Conservation (phyloP, 2,113 vertebrate species). For the Rhabdomys dilectus region DNA sequence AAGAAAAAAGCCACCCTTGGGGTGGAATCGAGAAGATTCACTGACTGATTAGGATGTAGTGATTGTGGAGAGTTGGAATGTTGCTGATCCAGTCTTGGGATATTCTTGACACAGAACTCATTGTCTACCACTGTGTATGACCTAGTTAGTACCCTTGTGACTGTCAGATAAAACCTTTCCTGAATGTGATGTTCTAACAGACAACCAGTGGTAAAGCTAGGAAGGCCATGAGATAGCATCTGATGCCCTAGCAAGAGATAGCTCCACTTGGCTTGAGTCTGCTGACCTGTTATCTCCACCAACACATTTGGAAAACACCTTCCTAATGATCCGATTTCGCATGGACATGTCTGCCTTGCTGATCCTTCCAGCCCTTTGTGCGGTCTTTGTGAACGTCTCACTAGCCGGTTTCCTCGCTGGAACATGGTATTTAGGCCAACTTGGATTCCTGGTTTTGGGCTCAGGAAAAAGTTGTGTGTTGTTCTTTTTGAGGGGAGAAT, state of each 20-base stretch:
- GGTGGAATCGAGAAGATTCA: background rate
- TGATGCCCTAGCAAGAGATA: background rate
- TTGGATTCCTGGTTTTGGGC: background rate
- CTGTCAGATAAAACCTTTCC: too few species aligned
- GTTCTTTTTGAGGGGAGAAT: background rate
- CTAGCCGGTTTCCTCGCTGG: background rate
- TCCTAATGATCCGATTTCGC: background rate
- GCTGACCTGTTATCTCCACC: background rate
- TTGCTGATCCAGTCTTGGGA: background rate
- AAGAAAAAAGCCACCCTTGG: background rate
- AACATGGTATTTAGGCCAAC: background rate
- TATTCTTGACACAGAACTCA: background rate
- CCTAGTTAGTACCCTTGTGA: background rate
- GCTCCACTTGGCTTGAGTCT: too few species aligned
- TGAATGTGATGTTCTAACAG: background rate
- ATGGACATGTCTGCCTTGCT: background rate
- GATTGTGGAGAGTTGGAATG: background rate
- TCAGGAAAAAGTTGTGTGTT: background rate
- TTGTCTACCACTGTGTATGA: background rate
- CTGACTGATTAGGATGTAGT: too few species aligned
- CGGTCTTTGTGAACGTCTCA: background rate
- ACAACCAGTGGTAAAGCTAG: background rate
- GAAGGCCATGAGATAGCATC: background rate
- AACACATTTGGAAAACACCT: background rate
- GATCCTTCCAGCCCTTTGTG: background rate